A percentile compares a stretch with the other conserved stretches of the same genome.
Evolutionary conservation across 2,797 vertebrate genomes (phyloP).

Genomic region (Manis crassicaudata): DNA sequence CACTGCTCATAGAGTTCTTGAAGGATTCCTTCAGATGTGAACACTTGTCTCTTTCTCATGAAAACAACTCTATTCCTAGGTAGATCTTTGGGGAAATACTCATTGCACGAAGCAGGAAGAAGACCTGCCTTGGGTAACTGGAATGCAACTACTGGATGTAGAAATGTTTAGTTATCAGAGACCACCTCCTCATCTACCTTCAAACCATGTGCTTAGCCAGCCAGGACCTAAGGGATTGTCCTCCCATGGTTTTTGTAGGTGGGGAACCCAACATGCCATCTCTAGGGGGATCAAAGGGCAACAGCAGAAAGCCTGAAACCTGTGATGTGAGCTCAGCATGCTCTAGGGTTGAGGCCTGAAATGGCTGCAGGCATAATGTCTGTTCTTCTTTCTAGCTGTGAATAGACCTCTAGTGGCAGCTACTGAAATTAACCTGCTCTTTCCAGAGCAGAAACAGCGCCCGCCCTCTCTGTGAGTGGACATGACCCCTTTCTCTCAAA

Average conservation of each 20-base stretch:
- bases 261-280: background rate
- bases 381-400: constrained; percentile 77
- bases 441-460: background rate
- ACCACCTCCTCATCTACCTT: background rate
- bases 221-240: background rate
- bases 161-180: constrained; percentile 3
- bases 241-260: background rate
- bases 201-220: background rate
- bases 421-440: constrained; percentile 74
- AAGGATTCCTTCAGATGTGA: constrained; percentile 20
- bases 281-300: background rate
- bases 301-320: background rate
- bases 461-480: background rate
- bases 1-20: background rate
- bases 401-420: constrained; percentile 86
- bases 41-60: background rate
- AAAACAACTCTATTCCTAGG: background rate
- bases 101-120: background rate
- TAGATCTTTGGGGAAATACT: background rate
- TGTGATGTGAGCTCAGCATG: background rate
- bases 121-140: background rate
- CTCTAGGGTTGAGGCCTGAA: background rate
- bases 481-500: background rate
- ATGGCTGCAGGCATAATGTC: background rate
- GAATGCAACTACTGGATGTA: background rate